A percentile compares a stretch with the other conserved stretches of the same genome.
Evolutionary conservation across 2,113 vertebrate species (phyloP).

Genomic region (Scartelaos histophorus): DNA sequence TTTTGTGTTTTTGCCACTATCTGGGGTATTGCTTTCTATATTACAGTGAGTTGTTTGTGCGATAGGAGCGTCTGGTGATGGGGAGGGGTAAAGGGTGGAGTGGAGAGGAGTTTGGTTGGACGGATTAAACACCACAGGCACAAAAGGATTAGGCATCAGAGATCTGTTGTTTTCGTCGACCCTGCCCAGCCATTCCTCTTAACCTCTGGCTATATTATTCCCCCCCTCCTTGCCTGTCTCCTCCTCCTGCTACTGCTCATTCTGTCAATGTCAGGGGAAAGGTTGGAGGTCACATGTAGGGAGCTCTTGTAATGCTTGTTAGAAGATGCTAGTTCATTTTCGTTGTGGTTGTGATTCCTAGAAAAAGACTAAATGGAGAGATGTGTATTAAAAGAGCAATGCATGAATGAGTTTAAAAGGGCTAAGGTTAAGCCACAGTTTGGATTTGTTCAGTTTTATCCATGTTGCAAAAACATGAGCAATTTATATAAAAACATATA

Average conservation of each 20-base stretch:
- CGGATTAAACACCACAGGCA: conserved; percentile 73
- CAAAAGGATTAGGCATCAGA: conserved; percentile 75
- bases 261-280: conserved; percentile 26
- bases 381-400: conserved; percentile 29
- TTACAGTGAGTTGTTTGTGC: conserved; percentile 55
- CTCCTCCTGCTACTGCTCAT: conserved; percentile 11
- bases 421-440: conserved; percentile 6
- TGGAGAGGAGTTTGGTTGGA: conserved; percentile 30
- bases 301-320: conserved; percentile 26
- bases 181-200: conserved; percentile 54
- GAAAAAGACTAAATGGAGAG: conserved; percentile 24
- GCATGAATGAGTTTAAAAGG: conserved; percentile 23
- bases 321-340: conserved; percentile 27
- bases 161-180: conserved; percentile 78
- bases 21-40: conserved; percentile 47
- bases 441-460: conserved; percentile 18
- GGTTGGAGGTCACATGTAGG: conserved; percentile 3
- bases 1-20: conserved; percentile 22
- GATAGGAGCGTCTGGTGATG: conserved; percentile 32
- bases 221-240: conserved; percentile 19
- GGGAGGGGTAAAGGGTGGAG: conserved; percentile 21
- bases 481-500: not conserved
- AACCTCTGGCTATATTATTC: conserved; percentile 21
- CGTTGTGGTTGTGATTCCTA: conserved; percentile 14
- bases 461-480: not conserved